Base-by-base conservation (phyloP, 2,888 invertebrate species). In the Tribolium freemani region DNA sequence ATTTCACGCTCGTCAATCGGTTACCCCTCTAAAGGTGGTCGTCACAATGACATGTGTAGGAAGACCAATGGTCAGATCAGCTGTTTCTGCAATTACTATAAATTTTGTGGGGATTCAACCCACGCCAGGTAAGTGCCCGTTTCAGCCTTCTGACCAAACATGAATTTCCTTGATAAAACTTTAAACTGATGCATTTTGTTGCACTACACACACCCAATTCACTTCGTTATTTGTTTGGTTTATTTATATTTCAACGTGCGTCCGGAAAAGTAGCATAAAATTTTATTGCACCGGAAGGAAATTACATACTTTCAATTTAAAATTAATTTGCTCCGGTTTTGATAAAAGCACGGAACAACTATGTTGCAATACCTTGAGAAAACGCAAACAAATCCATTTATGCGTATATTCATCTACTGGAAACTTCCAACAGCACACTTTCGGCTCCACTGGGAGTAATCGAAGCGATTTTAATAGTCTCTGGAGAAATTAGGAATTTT, bases 231-330 rank as follows among this genome's bases (percentile, higher is more conserved):
- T 64, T 64, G 53, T 44, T 38, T 9, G 9, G 53, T 63, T 30
- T 63, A 63, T 63, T 63, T 63, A 31, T 26, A 50, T 50, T 63
- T 46, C 5, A 56, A 10, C 50, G 13, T 64, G 48, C 31, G 56
- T 31, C 71, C 71, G 71, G 71, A 71, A 71, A 71, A 71, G 51
- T 38, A 48, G 66, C 26, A 58, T 71, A 71, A 71, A 71, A 26
- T 71, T 71, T 71, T 71, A 71, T 71, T 58, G 44, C 71, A 64
- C 64, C 64, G 71, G 71, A 71, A 71, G 71, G 71, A 71, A 71
- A 66, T 71, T 63, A 57, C 51, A 60, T 45, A 31, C 21, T 26
- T 46, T 20, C 30, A 54, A 54, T 30, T 54, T 54, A 20, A 45
- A 10, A 11, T 54, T 31, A 26, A 54, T 54, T 54, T 54, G 11